A percentile compares a stretch with the other conserved stretches of the same genome.
Evolutionary conservation across 2,888 invertebrate genomes (phyloP).

Genomic region (Iselma pallidipennis): DNA sequence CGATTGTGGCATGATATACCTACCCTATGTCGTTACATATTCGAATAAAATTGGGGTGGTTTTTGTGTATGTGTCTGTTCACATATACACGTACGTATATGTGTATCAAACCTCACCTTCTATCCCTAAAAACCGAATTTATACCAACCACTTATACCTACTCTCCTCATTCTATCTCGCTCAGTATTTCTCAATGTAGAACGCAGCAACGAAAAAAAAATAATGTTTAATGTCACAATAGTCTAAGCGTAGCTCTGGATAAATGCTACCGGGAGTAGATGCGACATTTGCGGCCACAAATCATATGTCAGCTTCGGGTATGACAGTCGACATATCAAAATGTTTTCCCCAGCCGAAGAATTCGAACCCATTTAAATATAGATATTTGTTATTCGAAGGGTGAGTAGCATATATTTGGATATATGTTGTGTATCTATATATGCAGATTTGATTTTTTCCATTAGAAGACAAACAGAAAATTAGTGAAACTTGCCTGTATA

Average conservation of each 20-base stretch:
- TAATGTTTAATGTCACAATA: slow-evolving; percentile 49
- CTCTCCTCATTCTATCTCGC: too few species aligned
- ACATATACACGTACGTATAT: too few species aligned
- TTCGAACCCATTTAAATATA: slow-evolving; percentile 44
- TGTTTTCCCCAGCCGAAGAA: slow-evolving; percentile 35
- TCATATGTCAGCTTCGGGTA: slow-evolving; percentile 50
- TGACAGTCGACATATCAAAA: slow-evolving; percentile 46
- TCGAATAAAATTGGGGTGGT: not conserved
- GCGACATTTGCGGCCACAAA: slow-evolving; percentile 50
- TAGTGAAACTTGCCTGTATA: too few species aligned
- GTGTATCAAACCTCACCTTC: too few species aligned
- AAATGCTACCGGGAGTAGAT: slow-evolving; percentile 42
- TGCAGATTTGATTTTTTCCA: too few species aligned
- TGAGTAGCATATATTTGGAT: too few species aligned
- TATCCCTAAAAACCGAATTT: too few species aligned
- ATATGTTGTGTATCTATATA: too few species aligned
- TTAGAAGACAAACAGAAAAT: too few species aligned
- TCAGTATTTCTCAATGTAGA: not conserved
- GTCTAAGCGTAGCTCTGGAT: slow-evolving; percentile 44
- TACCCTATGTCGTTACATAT: not conserved
- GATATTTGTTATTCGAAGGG: slow-evolving; percentile 35
- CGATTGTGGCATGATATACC: not conserved
- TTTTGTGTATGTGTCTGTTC: too few species aligned
- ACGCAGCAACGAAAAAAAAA: too few species aligned
- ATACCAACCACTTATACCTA: too few species aligned